A percentile compares a stretch with the other conserved stretches of the same genome.
These are phyloP conservation scores for Epinotia ramella DNA, from an alignment of 2,888 invertebrate species.

Conservation along the genomic window DNA sequence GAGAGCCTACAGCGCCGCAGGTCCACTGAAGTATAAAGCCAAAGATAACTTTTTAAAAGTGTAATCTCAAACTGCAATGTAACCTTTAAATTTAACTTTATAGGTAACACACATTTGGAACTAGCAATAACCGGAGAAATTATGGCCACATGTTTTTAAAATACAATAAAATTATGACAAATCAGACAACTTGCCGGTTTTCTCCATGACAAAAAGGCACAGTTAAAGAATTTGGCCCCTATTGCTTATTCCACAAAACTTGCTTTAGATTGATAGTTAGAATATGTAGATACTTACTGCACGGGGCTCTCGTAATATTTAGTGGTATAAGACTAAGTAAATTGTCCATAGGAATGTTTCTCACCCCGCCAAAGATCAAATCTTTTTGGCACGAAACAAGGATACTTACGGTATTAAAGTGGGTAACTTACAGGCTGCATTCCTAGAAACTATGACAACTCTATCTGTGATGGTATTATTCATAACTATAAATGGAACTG, in stretches of 20 bases:
- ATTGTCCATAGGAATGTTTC: not conserved
- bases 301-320: too few species aligned
- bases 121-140: not conserved
- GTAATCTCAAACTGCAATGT: not conserved
- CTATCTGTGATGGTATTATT: slow-evolving; percentile 4
- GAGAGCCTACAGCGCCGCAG: not conserved
- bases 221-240: not conserved
- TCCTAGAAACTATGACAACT: slow-evolving; percentile 8
- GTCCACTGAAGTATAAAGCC: not conserved
- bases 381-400: not conserved
- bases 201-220: not conserved
- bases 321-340: not conserved
- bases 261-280: too few species aligned
- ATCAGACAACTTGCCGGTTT: not conserved
- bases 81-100: not conserved
- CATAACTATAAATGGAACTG: not conserved
- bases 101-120: not conserved
- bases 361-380: not conserved
- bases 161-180: not conserved
- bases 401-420: not conserved
- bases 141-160: not conserved
- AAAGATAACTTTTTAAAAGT: slow-evolving; percentile 2
- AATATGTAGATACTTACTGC: too few species aligned
- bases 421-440: slow-evolving; percentile 7
- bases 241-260: not conserved